Conservation (phyloP, 2,113 vertebrate genomes). For the Cyphomyrus discorhynchus region DNA sequence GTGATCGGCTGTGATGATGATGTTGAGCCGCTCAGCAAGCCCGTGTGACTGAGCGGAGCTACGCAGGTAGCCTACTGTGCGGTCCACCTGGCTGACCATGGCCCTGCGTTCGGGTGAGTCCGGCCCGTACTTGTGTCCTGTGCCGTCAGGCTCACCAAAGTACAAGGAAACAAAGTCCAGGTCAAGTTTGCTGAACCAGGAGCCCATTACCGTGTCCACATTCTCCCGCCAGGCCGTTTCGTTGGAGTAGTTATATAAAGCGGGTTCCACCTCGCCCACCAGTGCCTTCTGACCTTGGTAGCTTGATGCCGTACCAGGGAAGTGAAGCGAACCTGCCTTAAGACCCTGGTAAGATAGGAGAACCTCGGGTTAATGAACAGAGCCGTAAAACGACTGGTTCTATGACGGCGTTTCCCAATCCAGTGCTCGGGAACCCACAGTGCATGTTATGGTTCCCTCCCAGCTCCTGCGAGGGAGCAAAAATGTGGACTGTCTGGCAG, state of each 20-base stretch:
- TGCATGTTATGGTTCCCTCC: neutral
- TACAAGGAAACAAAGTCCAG: constrained; percentile 79
- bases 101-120: constrained; percentile 60
- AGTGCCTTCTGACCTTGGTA: constrained; percentile 61
- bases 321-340: constrained; percentile 77
- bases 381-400: neutral
- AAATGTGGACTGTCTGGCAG: neutral
- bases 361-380: neutral
- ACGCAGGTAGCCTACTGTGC: constrained; percentile 71
- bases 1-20: constrained; percentile 78
- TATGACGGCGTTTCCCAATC: neutral
- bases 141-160: constrained; percentile 75
- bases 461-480: neutral
- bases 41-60: constrained; percentile 40
- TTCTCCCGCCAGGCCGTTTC: constrained; percentile 70
- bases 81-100: constrained; percentile 75
- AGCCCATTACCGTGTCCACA: constrained; percentile 60
- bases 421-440: neutral
- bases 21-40: constrained; percentile 58
- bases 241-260: constrained; percentile 57
- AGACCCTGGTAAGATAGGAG: constrained; percentile 59
- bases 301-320: constrained; percentile 70
- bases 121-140: constrained; percentile 70
- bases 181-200: constrained; percentile 61
- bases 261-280: constrained; percentile 58